Evolutionary conservation across 2,888 invertebrate genomes (phyloP).

Genomic region (Hoplodrina blanda): DNA sequence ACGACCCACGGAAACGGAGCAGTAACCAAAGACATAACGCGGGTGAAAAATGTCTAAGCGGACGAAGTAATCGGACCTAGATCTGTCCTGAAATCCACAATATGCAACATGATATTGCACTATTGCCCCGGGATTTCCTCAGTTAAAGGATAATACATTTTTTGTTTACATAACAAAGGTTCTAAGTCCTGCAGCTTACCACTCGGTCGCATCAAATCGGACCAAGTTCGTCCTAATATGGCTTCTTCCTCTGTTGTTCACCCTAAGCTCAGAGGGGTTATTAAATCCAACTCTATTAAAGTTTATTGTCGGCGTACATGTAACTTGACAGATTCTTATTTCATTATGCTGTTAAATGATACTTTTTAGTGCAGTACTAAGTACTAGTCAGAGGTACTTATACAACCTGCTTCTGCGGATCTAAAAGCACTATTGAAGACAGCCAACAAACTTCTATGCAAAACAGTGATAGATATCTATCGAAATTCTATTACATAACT

Average conservation of each 20-base stretch:
- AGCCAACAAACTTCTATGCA: background rate
- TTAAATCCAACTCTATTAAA: constrained; percentile 27
- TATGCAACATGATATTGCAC: constrained; percentile 7
- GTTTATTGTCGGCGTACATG: constrained; percentile 24
- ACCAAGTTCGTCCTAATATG: constrained; percentile 29
- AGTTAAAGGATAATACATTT: constrained; percentile 6
- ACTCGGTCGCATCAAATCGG: constrained; percentile 18
- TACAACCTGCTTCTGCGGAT: background rate
- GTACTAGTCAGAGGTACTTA: background rate
- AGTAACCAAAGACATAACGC: no score
- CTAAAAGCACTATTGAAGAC: background rate
- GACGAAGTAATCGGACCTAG: no score
- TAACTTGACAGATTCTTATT: constrained; percentile 2
- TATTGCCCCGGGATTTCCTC: background rate
- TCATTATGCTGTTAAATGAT: constrained; percentile 11
- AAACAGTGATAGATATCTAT: constrained; percentile 1
- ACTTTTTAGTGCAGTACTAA: constrained; percentile 8
- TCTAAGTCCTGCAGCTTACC: constrained; percentile 27
- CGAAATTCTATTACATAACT: background rate
- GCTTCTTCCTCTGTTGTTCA: constrained; percentile 44
- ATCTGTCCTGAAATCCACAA: background rate
- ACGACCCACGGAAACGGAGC: no score
- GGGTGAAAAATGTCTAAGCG: no score
- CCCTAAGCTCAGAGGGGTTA: constrained; percentile 6
- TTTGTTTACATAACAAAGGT: constrained; percentile 38